Evolutionary conservation across 2,888 invertebrate genomes (phyloP).

Genomic region (Spilosoma lubricipeda): DNA sequence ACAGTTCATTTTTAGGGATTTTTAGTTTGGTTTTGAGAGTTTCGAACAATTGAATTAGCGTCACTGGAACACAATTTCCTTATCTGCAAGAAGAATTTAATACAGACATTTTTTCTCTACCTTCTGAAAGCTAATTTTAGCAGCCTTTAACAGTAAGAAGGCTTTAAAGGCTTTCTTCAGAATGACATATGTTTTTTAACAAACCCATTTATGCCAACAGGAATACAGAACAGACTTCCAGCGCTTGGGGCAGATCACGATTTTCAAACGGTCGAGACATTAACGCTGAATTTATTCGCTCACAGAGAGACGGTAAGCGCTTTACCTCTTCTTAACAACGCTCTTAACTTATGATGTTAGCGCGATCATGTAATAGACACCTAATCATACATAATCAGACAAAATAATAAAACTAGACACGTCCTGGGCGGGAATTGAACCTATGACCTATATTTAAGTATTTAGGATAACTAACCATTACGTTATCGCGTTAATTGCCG

Average conservation of each 20-base stretch:
- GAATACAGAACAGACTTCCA: conserved; percentile 57
- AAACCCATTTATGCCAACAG: conserved; percentile 41
- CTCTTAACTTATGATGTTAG: background rate
- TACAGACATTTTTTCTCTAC: too few relatives aligned
- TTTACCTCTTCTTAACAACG: background rate
- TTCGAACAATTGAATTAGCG: too few relatives aligned
- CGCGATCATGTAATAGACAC: background rate
- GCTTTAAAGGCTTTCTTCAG: background rate
- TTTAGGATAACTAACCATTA: background rate
- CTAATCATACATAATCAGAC: too few relatives aligned
- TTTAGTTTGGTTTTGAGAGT: too few relatives aligned
- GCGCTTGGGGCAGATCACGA: conserved; percentile 74
- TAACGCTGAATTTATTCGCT: conserved; percentile 77
- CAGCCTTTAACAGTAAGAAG: too few relatives aligned
- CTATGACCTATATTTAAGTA: too few relatives aligned
- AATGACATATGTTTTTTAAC: background rate
- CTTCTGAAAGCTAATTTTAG: too few relatives aligned
- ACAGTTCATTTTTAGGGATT: too few relatives aligned
- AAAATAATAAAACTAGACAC: too few relatives aligned
- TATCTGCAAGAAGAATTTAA: too few relatives aligned
- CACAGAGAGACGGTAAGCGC: conserved; percentile 73
- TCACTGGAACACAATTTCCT: too few relatives aligned
- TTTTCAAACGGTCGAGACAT: conserved; percentile 81
- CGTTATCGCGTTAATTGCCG: background rate
- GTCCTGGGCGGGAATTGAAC: too few relatives aligned